Evolutionary conservation across 1,140 invertebrate genomes (phyloP), one percentile per base, ranked within the genome.

Genomic region (Hyphantria cunea): DNA sequence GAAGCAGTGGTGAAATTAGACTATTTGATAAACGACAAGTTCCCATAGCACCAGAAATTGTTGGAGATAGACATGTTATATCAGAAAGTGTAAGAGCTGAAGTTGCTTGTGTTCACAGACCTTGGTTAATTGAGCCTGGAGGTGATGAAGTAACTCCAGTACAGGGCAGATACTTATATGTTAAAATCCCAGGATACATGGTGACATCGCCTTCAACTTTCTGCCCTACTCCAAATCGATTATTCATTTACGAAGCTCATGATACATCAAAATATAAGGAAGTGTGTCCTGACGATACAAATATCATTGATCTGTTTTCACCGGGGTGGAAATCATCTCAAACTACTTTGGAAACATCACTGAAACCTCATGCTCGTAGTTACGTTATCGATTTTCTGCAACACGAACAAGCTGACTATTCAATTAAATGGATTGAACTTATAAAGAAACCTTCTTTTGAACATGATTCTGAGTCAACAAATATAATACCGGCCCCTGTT

Each of bases 401-500:
- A 75, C 91, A 93, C 14, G 95, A 96, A 70, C 92, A 93, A 4
- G 94, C 94, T 0, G 93, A 92, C 73, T 96, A 96, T 78, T 91
- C 92, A 5, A 93, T 96, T 25, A 94, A 94, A 51, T 96, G 95
- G 95, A 95, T 96, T 87, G 95, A 96, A 66, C 93, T 96, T 15
- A 95, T 95, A 17, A 95, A 95, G 72, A 93, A 95, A 69, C 93
- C 94, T 11, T 89, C 88, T 8, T 87, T 92, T 50, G 86, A 93
- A 14, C 89, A 90, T 39, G 87, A 91, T 72, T 68, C 91, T 32
- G 92, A 92, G 11, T 89, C 91, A 12, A 9, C 41, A 15, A 92
- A 91, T 53, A 92, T 93, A 13, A 92, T 94, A 59, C 91, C 94
- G 9, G 89, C 94, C 52, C 92, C 93, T 51, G 92, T 91, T 15